These are phyloP conservation scores for Brachionus angularis DNA, from an alignment of 1,140 invertebrate genomes.

Conservation along the genomic window DNA sequence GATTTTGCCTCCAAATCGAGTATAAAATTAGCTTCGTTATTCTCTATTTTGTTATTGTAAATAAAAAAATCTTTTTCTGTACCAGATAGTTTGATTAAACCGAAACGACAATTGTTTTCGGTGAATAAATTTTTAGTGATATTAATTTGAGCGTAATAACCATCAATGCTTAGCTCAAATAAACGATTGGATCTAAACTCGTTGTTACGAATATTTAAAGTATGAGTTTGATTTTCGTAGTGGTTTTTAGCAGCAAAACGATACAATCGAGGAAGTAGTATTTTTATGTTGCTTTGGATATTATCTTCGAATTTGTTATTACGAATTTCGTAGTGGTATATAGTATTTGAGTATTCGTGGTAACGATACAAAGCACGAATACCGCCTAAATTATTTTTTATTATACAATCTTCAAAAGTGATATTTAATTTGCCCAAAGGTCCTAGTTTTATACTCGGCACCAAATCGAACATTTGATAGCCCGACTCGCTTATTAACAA, in stretches of 20 bases:
- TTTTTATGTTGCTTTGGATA: slow-evolving; percentile 6
- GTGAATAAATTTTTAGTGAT: slow-evolving; percentile 78
- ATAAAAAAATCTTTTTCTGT: slow-evolving; percentile 91
- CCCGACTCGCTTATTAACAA: slow-evolving; percentile 65
- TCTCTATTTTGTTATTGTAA: slow-evolving; percentile 69
- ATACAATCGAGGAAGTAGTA: slow-evolving; percentile 4
- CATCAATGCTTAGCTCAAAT: slow-evolving; percentile 61
- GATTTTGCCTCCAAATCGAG: slow-evolving; percentile 82
- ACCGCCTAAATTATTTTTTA: slow-evolving; percentile 50
- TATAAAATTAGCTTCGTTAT: slow-evolving; percentile 76
- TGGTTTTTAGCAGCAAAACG: slow-evolving; percentile 25
- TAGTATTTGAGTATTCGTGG: slow-evolving; percentile 32
- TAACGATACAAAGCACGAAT: slow-evolving; percentile 42
- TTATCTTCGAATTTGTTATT: slow-evolving; percentile 42
- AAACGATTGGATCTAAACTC: slow-evolving; percentile 11
- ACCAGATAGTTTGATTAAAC: slow-evolving; percentile 77
- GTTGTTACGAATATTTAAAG: slow-evolving; percentile 2
- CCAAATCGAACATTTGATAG: slow-evolving; percentile 31
- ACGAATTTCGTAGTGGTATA: slow-evolving; percentile 17
- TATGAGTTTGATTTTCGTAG: slow-evolving; percentile 20
- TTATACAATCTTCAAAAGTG: slow-evolving; percentile 51
- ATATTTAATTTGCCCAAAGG: slow-evolving; percentile 44
- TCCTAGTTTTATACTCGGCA: slow-evolving; percentile 49
- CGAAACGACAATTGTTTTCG: slow-evolving; percentile 76
- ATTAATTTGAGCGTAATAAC: slow-evolving; percentile 75